phyloP scores from a whole-genome alignment of 2,888 invertebrate species.

The Eristalis tenax region DNA sequence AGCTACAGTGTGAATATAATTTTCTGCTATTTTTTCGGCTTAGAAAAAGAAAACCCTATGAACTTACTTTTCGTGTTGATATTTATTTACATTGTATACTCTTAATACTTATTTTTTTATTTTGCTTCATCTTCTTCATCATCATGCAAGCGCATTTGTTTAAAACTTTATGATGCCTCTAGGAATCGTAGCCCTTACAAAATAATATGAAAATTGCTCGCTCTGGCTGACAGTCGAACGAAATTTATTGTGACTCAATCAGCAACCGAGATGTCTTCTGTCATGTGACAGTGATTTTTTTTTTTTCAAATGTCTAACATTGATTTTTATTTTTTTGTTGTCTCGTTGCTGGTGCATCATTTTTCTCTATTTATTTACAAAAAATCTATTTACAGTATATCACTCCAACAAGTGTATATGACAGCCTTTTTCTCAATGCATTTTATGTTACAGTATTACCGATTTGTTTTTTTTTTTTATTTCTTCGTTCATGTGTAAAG shows the following conservation, averaged over 20 bases:
- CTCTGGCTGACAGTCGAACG: too few relatives aligned
- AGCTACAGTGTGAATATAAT: not conserved
- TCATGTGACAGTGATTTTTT: too few relatives aligned
- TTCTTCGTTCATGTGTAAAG: too few relatives aligned
- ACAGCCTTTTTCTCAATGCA: constrained; percentile 71
- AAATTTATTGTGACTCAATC: too few relatives aligned
- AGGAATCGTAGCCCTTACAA: constrained; percentile 63
- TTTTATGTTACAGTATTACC: constrained; percentile 39
- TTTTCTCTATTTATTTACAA: constrained; percentile 50
- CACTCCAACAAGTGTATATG: constrained; percentile 69
- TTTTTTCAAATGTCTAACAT: constrained; percentile 20
- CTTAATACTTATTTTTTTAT: not conserved
- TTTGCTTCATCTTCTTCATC: not conserved
- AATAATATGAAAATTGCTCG: not conserved
- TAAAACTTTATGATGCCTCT: constrained; percentile 28
- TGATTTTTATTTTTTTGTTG: constrained; percentile 2
- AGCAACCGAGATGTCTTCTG: not conserved
- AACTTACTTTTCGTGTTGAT: not conserved
- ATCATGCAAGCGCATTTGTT: not conserved
- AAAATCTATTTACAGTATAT: constrained; percentile 63
- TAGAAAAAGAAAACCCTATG: not conserved
- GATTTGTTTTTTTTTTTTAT: not conserved
- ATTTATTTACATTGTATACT: constrained; percentile 27
- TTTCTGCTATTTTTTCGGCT: not conserved
- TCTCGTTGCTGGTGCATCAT: constrained; percentile 26